Percentiles rank a stretch among this genome's conserved stretches.
Evolutionary conservation across 1,140 invertebrate genomes (phyloP).

Genomic region (Lanistes nyassanus): DNA sequence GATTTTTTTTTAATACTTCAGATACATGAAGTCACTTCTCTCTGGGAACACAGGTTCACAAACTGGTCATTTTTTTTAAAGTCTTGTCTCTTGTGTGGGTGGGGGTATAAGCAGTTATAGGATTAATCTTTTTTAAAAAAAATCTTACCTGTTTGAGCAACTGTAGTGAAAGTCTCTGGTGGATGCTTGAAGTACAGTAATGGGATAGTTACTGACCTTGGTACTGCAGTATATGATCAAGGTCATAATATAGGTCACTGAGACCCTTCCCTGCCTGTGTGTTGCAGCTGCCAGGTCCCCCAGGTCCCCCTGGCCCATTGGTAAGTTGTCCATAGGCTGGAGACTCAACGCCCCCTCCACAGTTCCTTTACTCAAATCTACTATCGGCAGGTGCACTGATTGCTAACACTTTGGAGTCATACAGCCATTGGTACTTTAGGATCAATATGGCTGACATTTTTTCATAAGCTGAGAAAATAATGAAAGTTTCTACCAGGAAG

Average conservation of each 20-base stretch:
- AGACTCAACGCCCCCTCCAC: no score
- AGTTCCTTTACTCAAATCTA: neutral
- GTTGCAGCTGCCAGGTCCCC: conserved; percentile 70
- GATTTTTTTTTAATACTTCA: no score
- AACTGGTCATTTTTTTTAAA: neutral
- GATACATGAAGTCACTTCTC: no score
- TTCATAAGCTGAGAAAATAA: no score
- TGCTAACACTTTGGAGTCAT: neutral
- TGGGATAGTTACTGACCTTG: no score
- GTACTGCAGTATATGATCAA: neutral
- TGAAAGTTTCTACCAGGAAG: no score
- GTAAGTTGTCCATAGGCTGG: conserved; percentile 64
- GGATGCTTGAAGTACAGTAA: neutral
- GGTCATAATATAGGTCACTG: neutral
- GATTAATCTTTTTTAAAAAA: conserved; percentile 4
- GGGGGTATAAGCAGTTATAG: neutral
- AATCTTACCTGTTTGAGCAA: neutral
- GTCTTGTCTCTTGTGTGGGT: neutral
- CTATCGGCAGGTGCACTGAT: neutral
- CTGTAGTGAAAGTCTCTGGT: neutral
- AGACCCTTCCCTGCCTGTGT: neutral
- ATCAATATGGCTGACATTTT: no score
- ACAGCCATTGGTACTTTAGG: neutral
- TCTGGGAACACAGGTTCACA: no score
- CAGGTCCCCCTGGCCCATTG: conserved; percentile 73